Percentiles rank a stretch among this genome's conserved stretches.
These are phyloP conservation scores for Pollenia labialis DNA, from an alignment of 2,888 invertebrate genomes.

Conservation along the genomic window DNA sequence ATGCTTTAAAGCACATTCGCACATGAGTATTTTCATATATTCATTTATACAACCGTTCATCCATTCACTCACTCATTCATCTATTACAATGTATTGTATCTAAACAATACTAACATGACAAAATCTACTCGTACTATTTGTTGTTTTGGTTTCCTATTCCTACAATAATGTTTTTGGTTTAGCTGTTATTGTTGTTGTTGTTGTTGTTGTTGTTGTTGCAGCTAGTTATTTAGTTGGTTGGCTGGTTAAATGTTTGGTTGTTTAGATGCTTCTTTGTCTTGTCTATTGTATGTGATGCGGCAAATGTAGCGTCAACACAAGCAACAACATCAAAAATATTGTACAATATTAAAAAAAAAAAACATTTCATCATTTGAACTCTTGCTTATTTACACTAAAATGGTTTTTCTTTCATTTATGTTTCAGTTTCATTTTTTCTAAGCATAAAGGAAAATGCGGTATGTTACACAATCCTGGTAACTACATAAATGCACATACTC, in stretches of 20 bases:
- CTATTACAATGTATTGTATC: constrained; percentile 39
- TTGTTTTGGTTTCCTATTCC: constrained; percentile 43
- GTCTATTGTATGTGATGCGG: constrained; percentile 31
- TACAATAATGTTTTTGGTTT: constrained; percentile 24
- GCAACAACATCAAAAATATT: neutral
- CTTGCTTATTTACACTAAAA: constrained; percentile 25
- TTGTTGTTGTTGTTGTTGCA: neutral
- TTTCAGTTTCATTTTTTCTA: neutral
- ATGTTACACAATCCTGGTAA: constrained; percentile 31
- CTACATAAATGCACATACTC: neutral
- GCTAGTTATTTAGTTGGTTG: constrained; percentile 16
- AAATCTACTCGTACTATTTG: constrained; percentile 41
- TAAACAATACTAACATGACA: constrained; percentile 50
- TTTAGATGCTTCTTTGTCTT: constrained; percentile 5
- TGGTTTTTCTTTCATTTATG: constrained; percentile 34
- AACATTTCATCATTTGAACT: constrained; percentile 49
- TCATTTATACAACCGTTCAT: neutral
- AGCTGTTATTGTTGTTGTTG: neutral
- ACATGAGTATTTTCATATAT: constrained; percentile 1
- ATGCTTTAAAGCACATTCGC: no score
- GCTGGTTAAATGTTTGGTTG: constrained; percentile 7
- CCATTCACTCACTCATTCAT: neutral
- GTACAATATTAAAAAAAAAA: neutral
- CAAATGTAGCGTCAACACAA: constrained; percentile 40
- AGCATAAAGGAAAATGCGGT: constrained; percentile 46